phyloP scores from a whole-genome alignment of 92 coral and sea anemone genomes.

The Umimayanthus kanabou region DNA sequence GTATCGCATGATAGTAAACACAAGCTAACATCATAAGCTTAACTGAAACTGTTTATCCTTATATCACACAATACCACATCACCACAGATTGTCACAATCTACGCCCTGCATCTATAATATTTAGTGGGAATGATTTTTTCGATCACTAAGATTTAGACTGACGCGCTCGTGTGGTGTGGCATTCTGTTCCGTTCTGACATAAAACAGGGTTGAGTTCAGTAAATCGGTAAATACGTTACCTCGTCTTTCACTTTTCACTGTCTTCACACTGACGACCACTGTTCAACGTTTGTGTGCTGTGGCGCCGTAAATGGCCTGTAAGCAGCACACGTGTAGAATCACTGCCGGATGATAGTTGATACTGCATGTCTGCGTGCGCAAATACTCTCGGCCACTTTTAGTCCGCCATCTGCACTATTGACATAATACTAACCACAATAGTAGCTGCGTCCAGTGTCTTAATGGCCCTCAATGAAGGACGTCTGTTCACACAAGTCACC shows the following conservation, averaged over 20 bases:
- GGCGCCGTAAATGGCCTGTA: not conserved
- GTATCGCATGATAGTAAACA: not conserved
- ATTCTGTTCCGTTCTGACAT: not conserved
- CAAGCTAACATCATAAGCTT: not conserved
- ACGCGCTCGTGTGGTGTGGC: not conserved
- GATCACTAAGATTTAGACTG: not conserved
- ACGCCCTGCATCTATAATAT: not conserved
- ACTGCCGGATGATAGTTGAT: not conserved
- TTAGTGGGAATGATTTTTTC: not conserved
- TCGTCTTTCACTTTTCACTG: not conserved
- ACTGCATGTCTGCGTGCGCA: not conserved
- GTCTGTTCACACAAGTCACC: conserved; percentile 27
- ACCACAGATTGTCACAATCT: not conserved
- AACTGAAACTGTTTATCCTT: not conserved
- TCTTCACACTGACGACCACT: not conserved
- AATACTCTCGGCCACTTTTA: conserved; percentile 10
- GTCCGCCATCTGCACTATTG: conserved; percentile 25
- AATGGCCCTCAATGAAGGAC: conserved; percentile 30
- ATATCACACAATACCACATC: not conserved
- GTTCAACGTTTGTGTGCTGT: not conserved
- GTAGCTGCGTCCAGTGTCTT: not conserved
- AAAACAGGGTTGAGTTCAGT: not conserved
- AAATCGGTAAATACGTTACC: not conserved
- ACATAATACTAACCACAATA: conserved; percentile 13
- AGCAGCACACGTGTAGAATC: not conserved